Conservation (phyloP, 2,113 vertebrate genomes). For the Todiramphus chloris region DNA sequence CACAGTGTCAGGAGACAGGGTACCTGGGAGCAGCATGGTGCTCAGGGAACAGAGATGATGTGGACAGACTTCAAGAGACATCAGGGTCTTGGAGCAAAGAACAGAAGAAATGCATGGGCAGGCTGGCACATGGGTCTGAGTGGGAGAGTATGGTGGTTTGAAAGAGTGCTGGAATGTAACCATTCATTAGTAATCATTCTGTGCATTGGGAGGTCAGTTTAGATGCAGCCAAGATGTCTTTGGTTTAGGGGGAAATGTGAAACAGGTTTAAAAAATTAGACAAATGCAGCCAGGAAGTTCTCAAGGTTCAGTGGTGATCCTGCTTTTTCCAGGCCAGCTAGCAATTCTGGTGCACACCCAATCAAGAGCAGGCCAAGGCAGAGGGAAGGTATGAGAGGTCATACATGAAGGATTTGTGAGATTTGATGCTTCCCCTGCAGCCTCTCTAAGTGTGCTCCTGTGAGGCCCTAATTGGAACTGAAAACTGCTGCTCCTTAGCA, state of each 20-base stretch:
- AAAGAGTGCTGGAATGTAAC: neutral
- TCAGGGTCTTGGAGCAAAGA: neutral
- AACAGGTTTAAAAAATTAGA: neutral
- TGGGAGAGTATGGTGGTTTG: neutral
- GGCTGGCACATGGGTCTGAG: fast-evolving
- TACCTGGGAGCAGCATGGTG: neutral
- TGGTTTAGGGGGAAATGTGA: neutral
- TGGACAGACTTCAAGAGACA: neutral
- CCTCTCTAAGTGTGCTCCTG: neutral
- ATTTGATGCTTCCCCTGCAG: neutral
- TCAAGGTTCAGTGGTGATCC: neutral
- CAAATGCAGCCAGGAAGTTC: neutral
- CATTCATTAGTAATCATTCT: neutral
- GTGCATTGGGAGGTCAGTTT: neutral
- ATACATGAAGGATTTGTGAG: neutral
- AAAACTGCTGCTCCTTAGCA: neutral
- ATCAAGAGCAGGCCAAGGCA: neutral
- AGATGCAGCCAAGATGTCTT: neutral
- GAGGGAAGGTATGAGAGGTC: neutral
- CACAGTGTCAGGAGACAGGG: neutral
- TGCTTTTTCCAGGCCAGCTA: neutral
- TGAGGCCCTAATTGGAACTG: neutral
- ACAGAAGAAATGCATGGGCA: neutral
- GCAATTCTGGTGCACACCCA: neutral
- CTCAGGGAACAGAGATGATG: neutral